Evolutionary conservation across 2,888 invertebrate genomes (phyloP), one percentile per base, ranked within the genome.

Genomic region (Pachydiplax longipennis): DNA sequence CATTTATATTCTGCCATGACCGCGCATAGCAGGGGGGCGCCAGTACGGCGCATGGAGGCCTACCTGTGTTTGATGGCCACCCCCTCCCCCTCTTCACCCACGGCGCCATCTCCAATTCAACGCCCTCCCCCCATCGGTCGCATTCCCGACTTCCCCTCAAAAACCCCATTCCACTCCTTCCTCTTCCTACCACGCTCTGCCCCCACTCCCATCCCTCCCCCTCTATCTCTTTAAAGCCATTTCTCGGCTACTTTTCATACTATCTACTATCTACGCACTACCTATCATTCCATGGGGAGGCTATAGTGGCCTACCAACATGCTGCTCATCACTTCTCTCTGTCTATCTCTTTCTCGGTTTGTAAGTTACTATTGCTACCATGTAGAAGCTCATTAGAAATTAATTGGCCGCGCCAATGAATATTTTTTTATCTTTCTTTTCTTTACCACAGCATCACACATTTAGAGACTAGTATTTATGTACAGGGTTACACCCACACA

Each of bases 1-100:
- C 65, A 87, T 87, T 65, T 65, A 87, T 87, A 87, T 65, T 87
- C 87, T 61, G 61, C 61, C 87, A 61, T 87, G 87, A 87, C 87
- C 87, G 40, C 61, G 87, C 87, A 87, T 87, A 87, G 87, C 87
- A 87, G 87, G 87, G 83, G 87, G 87, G 87, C 87, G 87, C 87
- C 87, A 37, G 22, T n/a, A 48, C 37, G 87, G 61, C 87, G 87
- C 37, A 35, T 18, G 83, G 81, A 44, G 81, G 83, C 87, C 87
- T 87, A 87, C 87, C 87, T 87, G 87, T 83, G 83, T 82, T 87
- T 87, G 87, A 87, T 87, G 87, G 87, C 87, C 87, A 48, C 44
- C 44, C 25, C 81, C 40, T 40, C 81, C 44, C 48, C 65, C 83
- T 18, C 83, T 58, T 53, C 37, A 3, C 18, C 61, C 87, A 37